Base-by-base conservation (phyloP, 2,113 vertebrate species). In the Seriola aureovittata region DNA sequence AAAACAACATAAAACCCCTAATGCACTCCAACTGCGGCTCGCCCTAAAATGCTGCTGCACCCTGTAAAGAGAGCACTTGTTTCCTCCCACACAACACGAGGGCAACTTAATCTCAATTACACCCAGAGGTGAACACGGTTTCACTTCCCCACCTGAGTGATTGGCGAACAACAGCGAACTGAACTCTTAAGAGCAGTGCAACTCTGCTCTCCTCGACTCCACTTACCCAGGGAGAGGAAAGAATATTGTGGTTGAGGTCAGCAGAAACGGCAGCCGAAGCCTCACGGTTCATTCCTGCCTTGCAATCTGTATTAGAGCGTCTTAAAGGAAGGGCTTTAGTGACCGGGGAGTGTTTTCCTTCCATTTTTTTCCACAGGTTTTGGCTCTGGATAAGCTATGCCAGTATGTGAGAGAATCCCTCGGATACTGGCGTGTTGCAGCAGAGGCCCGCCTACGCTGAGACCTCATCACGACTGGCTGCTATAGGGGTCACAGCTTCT, bases 301-400 rank as follows among this genome's bases (percentile, higher is more conserved):
- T 55, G 62, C 87, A 92, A 91, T 92, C 89, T 87, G 86, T 90
- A 87, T 94, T 88, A 91, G 82, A 87, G 78, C 68, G 84, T 88
- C 81, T 91, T 91, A 90, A 71, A 75, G 74, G 81, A 89, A 81
- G 72, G 67, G 86, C 76, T 88, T 93, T 89, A 88, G 76, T 50
- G 78, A 84, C 64, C 64, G 13, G 55, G 69, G 80, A 82, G 85
- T 68, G 64, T 81, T 70, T 85, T 66, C 63, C 36, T 62, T 71
- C 14, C 64, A 42, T 16, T 17, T 40, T 40, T 55, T 29, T 50
- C n/a, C 62, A 48, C 36, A 71, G 84, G 76, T 77, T 91, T 70
- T 84, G 78, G 84, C 85, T 38, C 23, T 19, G 82, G 78, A 84
- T 91, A 71, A 89, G 78, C 90, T 34, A 42, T 25, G 67, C 71